These are phyloP conservation scores for Lepas anatifera DNA, from an alignment of 2,888 invertebrate genomes.

Conservation along the genomic window DNA sequence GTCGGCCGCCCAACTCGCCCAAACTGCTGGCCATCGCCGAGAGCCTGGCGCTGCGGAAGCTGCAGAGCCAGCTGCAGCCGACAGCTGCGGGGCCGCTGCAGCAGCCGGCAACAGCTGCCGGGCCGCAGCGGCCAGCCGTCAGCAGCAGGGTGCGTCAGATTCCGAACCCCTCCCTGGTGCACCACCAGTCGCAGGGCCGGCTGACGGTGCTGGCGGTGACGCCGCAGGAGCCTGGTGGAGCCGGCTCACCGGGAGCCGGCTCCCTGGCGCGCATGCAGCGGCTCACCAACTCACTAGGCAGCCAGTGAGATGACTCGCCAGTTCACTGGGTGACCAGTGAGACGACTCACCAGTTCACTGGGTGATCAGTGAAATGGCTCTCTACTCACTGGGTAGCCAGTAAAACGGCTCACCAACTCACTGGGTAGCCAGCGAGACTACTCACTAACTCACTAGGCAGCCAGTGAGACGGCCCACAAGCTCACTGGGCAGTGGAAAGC, in stretches of 20 bases:
- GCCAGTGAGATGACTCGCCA: too few relatives aligned
- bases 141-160: background rate
- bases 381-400: too few relatives aligned
- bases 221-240: background rate
- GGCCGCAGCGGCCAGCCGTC: background rate
- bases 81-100: background rate
- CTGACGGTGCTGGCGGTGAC: background rate
- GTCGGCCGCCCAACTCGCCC: background rate
- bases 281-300: background rate
- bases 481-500: too few relatives aligned
- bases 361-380: too few relatives aligned
- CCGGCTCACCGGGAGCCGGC: background rate
- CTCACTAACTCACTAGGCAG: too few relatives aligned
- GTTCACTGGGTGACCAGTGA: too few relatives aligned
- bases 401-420: background rate
- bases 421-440: background rate
- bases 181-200: background rate
- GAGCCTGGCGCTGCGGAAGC: background rate
- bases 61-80: background rate
- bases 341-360: too few relatives aligned
- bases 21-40: background rate
- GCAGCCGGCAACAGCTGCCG: background rate
- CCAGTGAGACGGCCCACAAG: too few relatives aligned
- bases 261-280: background rate
- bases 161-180: background rate